Conservation (phyloP, 2,888 invertebrate species). For the Blastobasis lacticolella region DNA sequence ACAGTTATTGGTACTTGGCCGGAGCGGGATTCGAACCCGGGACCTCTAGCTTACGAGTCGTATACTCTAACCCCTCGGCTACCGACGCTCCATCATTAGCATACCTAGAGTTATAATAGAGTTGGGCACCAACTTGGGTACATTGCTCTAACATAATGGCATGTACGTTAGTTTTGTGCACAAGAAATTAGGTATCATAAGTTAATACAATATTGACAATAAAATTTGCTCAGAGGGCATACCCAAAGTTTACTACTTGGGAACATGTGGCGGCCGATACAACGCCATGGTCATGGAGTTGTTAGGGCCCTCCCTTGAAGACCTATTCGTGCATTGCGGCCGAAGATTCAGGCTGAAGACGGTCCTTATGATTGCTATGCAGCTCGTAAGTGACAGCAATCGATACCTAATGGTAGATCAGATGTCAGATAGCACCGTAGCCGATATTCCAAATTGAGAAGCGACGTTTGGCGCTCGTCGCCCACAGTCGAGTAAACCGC, state of each 20-base stretch:
- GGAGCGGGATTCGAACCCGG: too few relatives aligned
- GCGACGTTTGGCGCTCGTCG: not conserved
- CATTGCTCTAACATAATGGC: too few relatives aligned
- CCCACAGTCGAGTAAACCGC: too few relatives aligned
- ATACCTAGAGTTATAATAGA: too few relatives aligned
- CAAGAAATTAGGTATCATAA: not conserved
- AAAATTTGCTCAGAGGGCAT: constrained; percentile 87
- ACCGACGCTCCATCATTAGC: too few relatives aligned
- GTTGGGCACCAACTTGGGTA: too few relatives aligned
- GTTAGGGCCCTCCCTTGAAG: constrained; percentile 98
- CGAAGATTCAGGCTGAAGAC: constrained; percentile 98
- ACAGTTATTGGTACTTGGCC: too few relatives aligned
- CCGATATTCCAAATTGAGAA: constrained; percentile 42
- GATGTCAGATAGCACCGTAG: constrained; percentile 49
- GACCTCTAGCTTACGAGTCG: too few relatives aligned
- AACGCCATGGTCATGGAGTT: constrained; percentile 99
- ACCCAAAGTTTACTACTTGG: constrained; percentile 99
- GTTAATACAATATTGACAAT: constrained; percentile 23
- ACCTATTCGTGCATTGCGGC: constrained; percentile 99
- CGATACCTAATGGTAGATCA: constrained; percentile 25
- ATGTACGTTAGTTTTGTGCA: not conserved
- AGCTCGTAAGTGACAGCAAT: constrained; percentile 84
- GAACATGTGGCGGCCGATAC: constrained; percentile 98
- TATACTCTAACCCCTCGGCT: too few relatives aligned
- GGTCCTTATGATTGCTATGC: constrained; percentile 97